Base-by-base conservation (phyloP, 2,888 invertebrate species). In the Priocnemis perturbator region DNA sequence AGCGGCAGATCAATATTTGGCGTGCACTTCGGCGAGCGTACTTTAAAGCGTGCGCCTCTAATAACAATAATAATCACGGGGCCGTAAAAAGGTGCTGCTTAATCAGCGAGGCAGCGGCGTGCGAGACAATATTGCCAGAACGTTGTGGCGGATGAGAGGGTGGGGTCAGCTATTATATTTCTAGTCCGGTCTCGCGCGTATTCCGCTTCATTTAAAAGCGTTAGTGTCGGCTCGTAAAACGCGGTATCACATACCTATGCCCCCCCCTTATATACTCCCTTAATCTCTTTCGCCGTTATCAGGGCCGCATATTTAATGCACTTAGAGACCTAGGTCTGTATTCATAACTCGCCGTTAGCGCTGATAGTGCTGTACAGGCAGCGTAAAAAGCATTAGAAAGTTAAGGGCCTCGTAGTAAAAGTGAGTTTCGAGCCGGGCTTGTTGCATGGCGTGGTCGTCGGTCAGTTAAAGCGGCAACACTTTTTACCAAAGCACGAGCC, bases 291-390 rank as follows among this genome's bases (percentile, higher is more conserved):
- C 45, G 53, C 70, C 58, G 78, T 81, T 79, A 79, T 81, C 81
- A 76, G 74, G 57, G 70, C 61, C 67, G 79, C 79, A 78, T 79
- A 79, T 78, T 76, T 79, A 76, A 79, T 79, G 81, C 78, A 81
- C 81, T 81, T 78, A 81, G 79, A 80, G 81, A 78, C 73, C 76
- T 67, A 74, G 76, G 66, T 78, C 69, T 65, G 79, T 78, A 78
- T 81, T 80, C 81, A 78, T 81, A 80, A 79, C 70, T 79, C 62
- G 81, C 67, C 62, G 70, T 81, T 81, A 79, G 55, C 76, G 69
- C 67, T 81, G 79, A 79, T 79, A 79, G 74, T 64, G 61, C 50
- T 21, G 70, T 69, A 67, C 74, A 60, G 70, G 45, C 67, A 62
- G 55, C 26, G 65, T 74, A 76, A 81, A 77, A 74, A 76, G 68